Conservation (phyloP, 92 coral and sea anemone species). For the Plumapathes pennacea region DNA sequence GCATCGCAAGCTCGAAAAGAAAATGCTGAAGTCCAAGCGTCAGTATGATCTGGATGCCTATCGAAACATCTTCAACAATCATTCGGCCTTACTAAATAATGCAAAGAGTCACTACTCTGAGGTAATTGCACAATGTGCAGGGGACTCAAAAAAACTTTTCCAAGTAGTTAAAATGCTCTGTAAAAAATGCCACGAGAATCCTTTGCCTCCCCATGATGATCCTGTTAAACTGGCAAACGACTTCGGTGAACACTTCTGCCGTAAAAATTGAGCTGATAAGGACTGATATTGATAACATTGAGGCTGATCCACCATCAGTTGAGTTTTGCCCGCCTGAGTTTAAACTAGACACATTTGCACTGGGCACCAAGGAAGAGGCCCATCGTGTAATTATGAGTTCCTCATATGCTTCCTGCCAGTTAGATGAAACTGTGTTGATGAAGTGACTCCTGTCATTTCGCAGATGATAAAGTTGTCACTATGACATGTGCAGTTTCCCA, state of each 20-base stretch:
- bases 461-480: slow-evolving; percentile 42
- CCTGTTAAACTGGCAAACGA: slow-evolving; percentile 29
- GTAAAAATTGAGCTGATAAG: slow-evolving; percentile 17
- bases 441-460: slow-evolving; percentile 34
- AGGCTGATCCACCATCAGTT: slow-evolving; percentile 6
- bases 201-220: slow-evolving; percentile 27
- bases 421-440: slow-evolving; percentile 39
- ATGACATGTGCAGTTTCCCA: slow-evolving; percentile 16
- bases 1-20: slow-evolving; percentile 6
- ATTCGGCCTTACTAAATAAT: neutral
- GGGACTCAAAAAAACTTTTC: slow-evolving; percentile 21
- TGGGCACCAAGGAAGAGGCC: slow-evolving; percentile 19
- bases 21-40: neutral
- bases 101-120: slow-evolving; percentile 11
- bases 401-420: slow-evolving; percentile 31
- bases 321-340: slow-evolving; percentile 3
- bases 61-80: neutral
- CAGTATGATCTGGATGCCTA: slow-evolving; percentile 3
- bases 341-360: slow-evolving; percentile 7
- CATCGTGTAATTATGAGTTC: slow-evolving; percentile 15
- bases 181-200: slow-evolving; percentile 11
- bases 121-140: slow-evolving; percentile 22
- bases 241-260: slow-evolving; percentile 9
- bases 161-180: slow-evolving; percentile 32
- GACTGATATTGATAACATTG: slow-evolving; percentile 17